phyloP scores from a whole-genome alignment of 2,113 vertebrate species.

The Geococcyx californianus region DNA sequence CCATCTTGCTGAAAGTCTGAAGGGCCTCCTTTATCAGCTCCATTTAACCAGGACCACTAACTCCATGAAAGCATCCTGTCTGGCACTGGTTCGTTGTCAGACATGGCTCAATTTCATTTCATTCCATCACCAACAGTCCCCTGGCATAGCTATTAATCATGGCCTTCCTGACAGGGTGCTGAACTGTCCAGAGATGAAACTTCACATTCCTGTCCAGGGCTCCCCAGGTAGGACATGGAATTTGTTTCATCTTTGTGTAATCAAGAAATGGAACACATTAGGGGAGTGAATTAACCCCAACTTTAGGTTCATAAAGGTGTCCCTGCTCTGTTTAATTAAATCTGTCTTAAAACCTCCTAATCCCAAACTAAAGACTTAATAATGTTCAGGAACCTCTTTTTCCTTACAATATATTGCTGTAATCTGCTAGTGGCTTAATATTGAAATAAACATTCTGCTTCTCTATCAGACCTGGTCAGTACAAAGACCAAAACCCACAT shows the following conservation, averaged over 20 bases:
- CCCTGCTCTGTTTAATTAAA: conserved; percentile 76
- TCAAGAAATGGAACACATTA: conserved; percentile 9
- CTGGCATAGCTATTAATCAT: conserved; percentile 44
- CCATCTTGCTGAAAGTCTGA: not conserved
- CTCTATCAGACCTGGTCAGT: not conserved
- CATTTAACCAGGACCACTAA: not conserved
- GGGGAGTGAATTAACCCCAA: conserved; percentile 38
- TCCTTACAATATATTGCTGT: conserved; percentile 53
- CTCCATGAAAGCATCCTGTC: not conserved
- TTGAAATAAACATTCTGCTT: conserved; percentile 43
- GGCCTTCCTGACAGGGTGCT: not conserved
- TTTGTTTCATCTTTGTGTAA: conserved; percentile 59
- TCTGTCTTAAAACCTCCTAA: conserved; percentile 73
- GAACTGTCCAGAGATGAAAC: conserved; percentile 36
- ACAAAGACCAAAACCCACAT: not conserved
- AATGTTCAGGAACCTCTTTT: conserved; percentile 47
- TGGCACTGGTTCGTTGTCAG: not conserved
- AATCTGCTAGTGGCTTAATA: conserved; percentile 65
- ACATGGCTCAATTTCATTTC: not conserved
- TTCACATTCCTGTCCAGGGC: not conserved
- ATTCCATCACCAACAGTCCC: not conserved
- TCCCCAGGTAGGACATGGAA: not conserved
- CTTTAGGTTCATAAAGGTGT: conserved; percentile 57
- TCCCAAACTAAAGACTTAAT: conserved; percentile 70
- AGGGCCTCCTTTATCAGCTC: not conserved